Base-by-base conservation (phyloP, 1,140 invertebrate species). In the Zaprionus nigranus region DNA sequence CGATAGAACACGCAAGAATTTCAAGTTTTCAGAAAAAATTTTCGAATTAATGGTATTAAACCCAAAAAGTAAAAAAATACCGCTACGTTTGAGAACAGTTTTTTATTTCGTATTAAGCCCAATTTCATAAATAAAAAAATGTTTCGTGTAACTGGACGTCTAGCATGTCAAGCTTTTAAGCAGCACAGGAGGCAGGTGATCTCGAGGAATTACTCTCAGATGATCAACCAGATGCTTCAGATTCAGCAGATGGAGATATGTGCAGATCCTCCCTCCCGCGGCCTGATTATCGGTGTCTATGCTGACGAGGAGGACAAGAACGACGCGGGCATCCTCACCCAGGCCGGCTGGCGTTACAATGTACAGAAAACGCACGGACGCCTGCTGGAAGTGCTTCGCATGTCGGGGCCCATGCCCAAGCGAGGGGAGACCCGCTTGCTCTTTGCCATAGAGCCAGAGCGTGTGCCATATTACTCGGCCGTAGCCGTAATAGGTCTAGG, bases 401-500 rank as follows among this genome's bases (percentile, higher is more conserved):
- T 92, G 84, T 88, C 90, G 0, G 91, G 92, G 3, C 91, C 90
- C 1, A 91, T 92, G 92, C 92, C 92, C 3, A 92, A 83, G 40
- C 68, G 90, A 0, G 92, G 92, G 1, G 90, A 92, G 70, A 74
- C 90, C 2, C 78, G 92, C 15, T 6, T 93, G 3, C 69, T 92
- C 0, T 92, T 91, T 43, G 86, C 86, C 5, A 61, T 92, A 2
- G 92, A 96, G 58, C 91, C 93, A n/a, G 94, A 94, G 9, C 83
- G 88, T 0, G 62, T 92, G 5, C 91, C 91, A 7, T 91, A 92
- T 49, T 96, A 94, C 81, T 94, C 94, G 13, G 94, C 94, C 26
- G 93, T 97, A 9, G 95, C 96, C 24, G 94, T 97, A 6, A 95
- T 96, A 17, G 95, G 96, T 38, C 91, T 98, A 20, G 96, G 96